phyloP scores from a whole-genome alignment of 2,797 vertebrate species.

The Pseudochirops cupreus region DNA sequence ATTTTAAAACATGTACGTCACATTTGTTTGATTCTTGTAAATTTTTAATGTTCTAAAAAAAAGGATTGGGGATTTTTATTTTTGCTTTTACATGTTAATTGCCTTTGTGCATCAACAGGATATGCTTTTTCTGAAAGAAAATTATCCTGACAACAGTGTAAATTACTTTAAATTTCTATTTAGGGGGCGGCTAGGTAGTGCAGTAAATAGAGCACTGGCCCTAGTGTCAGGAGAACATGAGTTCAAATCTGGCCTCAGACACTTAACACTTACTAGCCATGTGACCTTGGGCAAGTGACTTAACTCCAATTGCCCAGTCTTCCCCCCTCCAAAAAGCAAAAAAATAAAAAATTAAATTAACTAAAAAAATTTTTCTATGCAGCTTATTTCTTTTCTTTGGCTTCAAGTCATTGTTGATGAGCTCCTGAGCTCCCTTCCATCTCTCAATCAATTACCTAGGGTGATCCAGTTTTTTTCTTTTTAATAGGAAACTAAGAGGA shows the following conservation, averaged over 20 bases:
- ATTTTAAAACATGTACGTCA: constrained; percentile 55
- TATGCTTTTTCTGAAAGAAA: constrained; percentile 52
- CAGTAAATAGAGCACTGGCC: no score
- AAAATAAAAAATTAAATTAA: no score
- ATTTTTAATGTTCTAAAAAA: constrained; percentile 60
- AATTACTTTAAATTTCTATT: constrained; percentile 49
- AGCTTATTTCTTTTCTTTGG: constrained; percentile 53
- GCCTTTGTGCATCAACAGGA: not conserved
- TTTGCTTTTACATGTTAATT: constrained; percentile 21
- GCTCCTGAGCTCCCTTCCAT: not conserved
- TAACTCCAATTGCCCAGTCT: no score
- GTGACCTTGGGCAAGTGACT: no score
- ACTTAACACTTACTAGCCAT: no score
- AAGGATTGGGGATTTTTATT: constrained; percentile 48
- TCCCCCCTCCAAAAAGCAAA: no score
- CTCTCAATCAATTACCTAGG: not conserved
- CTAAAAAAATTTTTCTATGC: constrained; percentile 28
- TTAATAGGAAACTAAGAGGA: constrained; percentile 43
- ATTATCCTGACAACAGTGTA: constrained; percentile 40
- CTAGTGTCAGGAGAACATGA: no score
- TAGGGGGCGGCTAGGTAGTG: not conserved
- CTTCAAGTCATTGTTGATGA: not conserved
- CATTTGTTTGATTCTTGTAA: constrained; percentile 56
- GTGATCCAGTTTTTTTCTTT: not conserved
- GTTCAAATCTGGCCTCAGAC: no score